Percentiles rank a stretch among this genome's conserved stretches.
Evolutionary conservation across 2,888 invertebrate species (phyloP).

Genomic region (Callosobruchus maculatus): DNA sequence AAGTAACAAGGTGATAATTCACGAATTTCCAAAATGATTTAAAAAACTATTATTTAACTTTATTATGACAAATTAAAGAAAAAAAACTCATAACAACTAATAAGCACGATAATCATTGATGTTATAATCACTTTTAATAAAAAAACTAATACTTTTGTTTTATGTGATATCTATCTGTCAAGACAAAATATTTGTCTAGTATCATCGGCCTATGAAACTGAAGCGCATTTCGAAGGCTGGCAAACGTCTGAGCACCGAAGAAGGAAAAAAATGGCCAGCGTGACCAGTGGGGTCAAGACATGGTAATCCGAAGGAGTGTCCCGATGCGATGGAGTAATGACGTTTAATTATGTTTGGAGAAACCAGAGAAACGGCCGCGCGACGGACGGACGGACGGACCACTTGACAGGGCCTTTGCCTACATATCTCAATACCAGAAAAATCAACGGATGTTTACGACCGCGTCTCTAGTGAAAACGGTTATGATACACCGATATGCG

Average conservation of each 20-base stretch:
- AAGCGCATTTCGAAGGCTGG: background rate
- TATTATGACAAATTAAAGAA: no score
- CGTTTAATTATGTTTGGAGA: background rate
- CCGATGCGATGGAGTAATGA: background rate
- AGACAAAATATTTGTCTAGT: background rate
- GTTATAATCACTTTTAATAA: no score
- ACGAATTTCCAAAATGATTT: no score
- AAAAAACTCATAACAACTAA: no score
- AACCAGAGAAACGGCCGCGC: background rate
- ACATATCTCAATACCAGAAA: background rate
- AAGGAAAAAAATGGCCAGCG: background rate
- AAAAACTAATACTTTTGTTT: no score
- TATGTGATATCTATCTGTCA: no score
- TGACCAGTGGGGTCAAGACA: background rate
- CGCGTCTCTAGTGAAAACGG: background rate
- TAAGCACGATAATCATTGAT: no score
- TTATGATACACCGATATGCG: background rate
- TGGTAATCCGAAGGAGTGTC: background rate
- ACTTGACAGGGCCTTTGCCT: background rate
- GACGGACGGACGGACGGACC: background rate
- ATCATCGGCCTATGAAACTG: background rate
- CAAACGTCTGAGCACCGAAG: background rate
- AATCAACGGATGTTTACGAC: background rate
- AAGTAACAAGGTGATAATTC: no score
- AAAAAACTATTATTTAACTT: no score